A percentile compares a stretch with the other conserved stretches of the same genome.
These are phyloP conservation scores for Meloe dianella DNA, from an alignment of 2,888 invertebrate species.

Conservation along the genomic window DNA sequence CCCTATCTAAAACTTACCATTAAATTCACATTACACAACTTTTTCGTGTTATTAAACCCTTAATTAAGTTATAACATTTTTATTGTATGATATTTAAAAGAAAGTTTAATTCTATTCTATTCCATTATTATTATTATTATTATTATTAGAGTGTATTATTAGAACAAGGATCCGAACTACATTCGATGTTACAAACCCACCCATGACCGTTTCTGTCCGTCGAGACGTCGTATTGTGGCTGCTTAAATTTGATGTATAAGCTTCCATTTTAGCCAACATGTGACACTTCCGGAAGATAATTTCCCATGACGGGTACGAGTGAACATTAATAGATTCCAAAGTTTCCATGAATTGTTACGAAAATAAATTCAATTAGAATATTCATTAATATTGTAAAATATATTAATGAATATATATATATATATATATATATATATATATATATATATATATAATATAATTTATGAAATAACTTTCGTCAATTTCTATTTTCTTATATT, in stretches of 20 bases:
- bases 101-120: neutral
- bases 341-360: neutral
- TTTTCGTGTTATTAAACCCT: neutral
- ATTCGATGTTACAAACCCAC: constrained; percentile 1
- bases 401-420: neutral
- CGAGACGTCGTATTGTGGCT: constrained; percentile 10
- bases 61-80: neutral
- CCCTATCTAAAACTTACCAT: neutral
- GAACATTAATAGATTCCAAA: constrained; percentile 7
- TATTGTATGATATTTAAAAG: neutral
- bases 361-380: neutral
- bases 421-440: neutral
- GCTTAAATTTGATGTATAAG: constrained; percentile 13
- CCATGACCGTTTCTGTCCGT: constrained; percentile 10
- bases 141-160: neutral
- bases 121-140: too few relatives aligned
- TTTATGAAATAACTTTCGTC: neutral
- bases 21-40: constrained; percentile 2
- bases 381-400: neutral
- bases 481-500: neutral
- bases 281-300: constrained; percentile 12
- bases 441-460: neutral
- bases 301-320: constrained; percentile 10
- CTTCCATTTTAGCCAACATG: constrained; percentile 3
- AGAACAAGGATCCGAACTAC: constrained; percentile 4